phyloP scores from a whole-genome alignment of 2,797 vertebrate species.

The Steatocranus sp. region DNA sequence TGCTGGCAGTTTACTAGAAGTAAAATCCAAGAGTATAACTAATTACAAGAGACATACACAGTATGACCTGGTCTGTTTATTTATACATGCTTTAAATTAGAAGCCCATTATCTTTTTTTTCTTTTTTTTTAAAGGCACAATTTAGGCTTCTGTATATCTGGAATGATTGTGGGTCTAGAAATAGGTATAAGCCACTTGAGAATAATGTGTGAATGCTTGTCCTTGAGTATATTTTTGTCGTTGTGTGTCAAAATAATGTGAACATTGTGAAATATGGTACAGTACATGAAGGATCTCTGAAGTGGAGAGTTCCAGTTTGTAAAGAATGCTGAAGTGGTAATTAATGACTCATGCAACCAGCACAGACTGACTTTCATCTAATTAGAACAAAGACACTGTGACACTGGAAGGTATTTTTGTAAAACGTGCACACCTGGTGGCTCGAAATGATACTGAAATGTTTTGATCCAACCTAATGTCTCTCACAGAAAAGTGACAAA shows the following conservation, averaged over 20 bases:
- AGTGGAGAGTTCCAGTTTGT: not conserved
- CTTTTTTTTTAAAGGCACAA: not conserved
- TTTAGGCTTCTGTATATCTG: not conserved
- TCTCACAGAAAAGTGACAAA: not conserved
- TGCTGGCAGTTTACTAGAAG: not conserved
- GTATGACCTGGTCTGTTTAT: not conserved
- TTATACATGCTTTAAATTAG: not conserved
- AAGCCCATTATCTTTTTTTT: not conserved
- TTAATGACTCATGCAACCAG: not conserved
- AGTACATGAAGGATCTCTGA: not conserved
- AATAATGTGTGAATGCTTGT: not conserved
- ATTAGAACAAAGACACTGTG: not conserved
- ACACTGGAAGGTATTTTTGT: not conserved
- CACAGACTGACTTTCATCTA: not conserved
- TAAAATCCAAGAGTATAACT: not conserved
- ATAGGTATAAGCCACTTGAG: not conserved
- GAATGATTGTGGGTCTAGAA: not conserved
- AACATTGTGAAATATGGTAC: not conserved
- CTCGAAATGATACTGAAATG: not conserved
- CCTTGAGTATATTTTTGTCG: not conserved
- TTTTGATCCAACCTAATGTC: not conserved
- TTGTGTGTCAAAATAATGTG: not conserved
- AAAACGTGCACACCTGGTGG: not conserved
- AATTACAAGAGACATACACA: not conserved
- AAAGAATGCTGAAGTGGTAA: not conserved